A percentile compares a stretch with the other conserved stretches of the same genome.
phyloP scores from a whole-genome alignment of 2,888 invertebrate species.

The Macroteleia sp. region DNA sequence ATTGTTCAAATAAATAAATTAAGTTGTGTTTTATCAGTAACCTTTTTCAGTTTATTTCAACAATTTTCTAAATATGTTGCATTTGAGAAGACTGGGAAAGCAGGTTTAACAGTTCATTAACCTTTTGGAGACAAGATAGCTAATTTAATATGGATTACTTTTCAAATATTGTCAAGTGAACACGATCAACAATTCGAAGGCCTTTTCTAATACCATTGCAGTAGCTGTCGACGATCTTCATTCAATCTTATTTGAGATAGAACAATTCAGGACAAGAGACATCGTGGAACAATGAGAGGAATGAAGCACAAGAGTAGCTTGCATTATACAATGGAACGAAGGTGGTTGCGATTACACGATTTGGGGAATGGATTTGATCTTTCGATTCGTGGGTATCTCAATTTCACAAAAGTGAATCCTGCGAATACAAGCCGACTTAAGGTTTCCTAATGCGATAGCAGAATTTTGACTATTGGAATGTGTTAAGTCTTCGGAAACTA shows the following conservation, averaged over 20 bases:
- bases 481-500: slow-evolving; percentile 39
- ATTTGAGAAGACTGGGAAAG: no score
- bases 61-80: no score
- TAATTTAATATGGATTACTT: no score
- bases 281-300: slow-evolving; percentile 53
- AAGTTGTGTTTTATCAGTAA: no score
- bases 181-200: no score
- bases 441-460: slow-evolving; percentile 35
- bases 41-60: no score
- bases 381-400: slow-evolving; percentile 43
- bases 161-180: no score
- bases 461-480: slow-evolving; percentile 47
- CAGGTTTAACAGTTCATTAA: no score
- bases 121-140: no score
- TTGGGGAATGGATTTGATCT: slow-evolving; percentile 57
- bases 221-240: slow-evolving; percentile 25
- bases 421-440: slow-evolving; percentile 44
- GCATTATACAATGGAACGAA: slow-evolving; percentile 50
- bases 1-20: no score
- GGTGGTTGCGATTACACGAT: slow-evolving; percentile 54
- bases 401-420: slow-evolving; percentile 51
- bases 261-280: slow-evolving; percentile 54
- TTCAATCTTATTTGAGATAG: slow-evolving; percentile 36
- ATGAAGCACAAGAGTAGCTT: slow-evolving; percentile 46
- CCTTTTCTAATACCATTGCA: no score